Percentiles rank a stretch among this genome's conserved stretches.
phyloP scores from a whole-genome alignment of 2,113 vertebrate genomes.

The Zosterops hypoxanthus region DNA sequence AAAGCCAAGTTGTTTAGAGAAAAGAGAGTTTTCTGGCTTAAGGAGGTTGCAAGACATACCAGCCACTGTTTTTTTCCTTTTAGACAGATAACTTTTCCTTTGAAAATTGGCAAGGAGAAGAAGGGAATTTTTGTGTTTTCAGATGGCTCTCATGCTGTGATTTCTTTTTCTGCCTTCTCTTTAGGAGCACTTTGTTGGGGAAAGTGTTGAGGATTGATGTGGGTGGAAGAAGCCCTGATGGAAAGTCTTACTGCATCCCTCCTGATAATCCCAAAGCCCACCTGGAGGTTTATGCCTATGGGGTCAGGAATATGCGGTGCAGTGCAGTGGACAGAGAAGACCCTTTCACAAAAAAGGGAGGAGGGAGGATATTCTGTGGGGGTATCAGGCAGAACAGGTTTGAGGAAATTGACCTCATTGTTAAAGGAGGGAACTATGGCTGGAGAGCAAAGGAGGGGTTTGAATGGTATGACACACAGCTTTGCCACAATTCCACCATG shows the following conservation, averaged over 20 bases:
- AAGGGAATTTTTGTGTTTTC: background rate
- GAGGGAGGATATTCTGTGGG: slow-evolving; percentile 86
- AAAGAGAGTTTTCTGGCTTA: background rate
- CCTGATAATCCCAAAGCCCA: slow-evolving; percentile 74
- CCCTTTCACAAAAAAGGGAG: slow-evolving; percentile 66
- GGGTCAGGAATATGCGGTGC: slow-evolving; percentile 86
- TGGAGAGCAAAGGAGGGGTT: slow-evolving; percentile 91
- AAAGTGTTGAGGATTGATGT: slow-evolving; percentile 86
- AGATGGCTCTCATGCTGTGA: background rate
- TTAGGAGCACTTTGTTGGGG: slow-evolving; percentile 82
- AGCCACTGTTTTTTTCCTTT: background rate
- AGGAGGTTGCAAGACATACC: background rate
- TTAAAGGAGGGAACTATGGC: slow-evolving; percentile 85
- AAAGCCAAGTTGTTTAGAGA: background rate
- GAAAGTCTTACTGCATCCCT: slow-evolving; percentile 75
- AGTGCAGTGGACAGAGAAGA: slow-evolving; percentile 84
- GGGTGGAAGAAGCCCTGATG: slow-evolving; percentile 50
- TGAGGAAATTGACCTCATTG: slow-evolving; percentile 84
- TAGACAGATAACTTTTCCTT: background rate
- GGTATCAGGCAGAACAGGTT: slow-evolving; percentile 87
- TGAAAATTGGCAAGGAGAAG: background rate
- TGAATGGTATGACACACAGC: slow-evolving; percentile 81
- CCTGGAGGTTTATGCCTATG: slow-evolving; percentile 81
- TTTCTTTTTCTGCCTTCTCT: background rate
- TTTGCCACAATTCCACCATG: slow-evolving; percentile 82